phyloP scores from a whole-genome alignment of 1,140 invertebrate species.

The Leptestheria dahalacensis region DNA sequence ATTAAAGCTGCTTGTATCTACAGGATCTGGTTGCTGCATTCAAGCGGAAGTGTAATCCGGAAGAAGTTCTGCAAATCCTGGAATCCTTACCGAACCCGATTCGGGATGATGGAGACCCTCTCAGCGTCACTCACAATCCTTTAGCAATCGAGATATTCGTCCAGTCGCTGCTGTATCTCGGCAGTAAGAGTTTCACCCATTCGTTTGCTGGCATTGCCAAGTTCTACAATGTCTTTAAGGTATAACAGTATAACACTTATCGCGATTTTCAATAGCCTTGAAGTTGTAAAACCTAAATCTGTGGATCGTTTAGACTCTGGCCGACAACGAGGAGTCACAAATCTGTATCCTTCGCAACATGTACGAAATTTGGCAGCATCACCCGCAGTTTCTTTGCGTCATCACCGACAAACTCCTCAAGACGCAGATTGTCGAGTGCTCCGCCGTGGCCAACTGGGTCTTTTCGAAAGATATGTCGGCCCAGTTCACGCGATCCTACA shows the following conservation, averaged over 20 bases:
- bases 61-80: slow-evolving; percentile 78
- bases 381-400: slow-evolving; percentile 94
- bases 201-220: slow-evolving; percentile 94
- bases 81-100: slow-evolving; percentile 46
- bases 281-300: too few species aligned
- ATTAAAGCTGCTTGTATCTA: slow-evolving; percentile 46
- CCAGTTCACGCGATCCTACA: slow-evolving; percentile 77
- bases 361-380: slow-evolving; percentile 83
- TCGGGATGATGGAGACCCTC: slow-evolving; percentile 49
- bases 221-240: slow-evolving; percentile 87
- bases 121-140: slow-evolving; percentile 58
- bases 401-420: slow-evolving; percentile 94
- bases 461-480: slow-evolving; percentile 91
- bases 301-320: too few species aligned
- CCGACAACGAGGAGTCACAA: slow-evolving; percentile 88
- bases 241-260: slow-evolving; percentile 27
- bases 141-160: slow-evolving; percentile 94
- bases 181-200: slow-evolving; percentile 94
- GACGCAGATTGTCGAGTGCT: slow-evolving; percentile 91
- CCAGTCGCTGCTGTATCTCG: slow-evolving; percentile 80
- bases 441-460: slow-evolving; percentile 94
- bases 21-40: slow-evolving; percentile 71
- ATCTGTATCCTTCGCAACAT: slow-evolving; percentile 84
- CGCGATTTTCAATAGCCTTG: too few species aligned
- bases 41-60: slow-evolving; percentile 69